These are phyloP conservation scores for Hemaris fuciformis DNA, from an alignment of 2,888 invertebrate species.

Conservation along the genomic window DNA sequence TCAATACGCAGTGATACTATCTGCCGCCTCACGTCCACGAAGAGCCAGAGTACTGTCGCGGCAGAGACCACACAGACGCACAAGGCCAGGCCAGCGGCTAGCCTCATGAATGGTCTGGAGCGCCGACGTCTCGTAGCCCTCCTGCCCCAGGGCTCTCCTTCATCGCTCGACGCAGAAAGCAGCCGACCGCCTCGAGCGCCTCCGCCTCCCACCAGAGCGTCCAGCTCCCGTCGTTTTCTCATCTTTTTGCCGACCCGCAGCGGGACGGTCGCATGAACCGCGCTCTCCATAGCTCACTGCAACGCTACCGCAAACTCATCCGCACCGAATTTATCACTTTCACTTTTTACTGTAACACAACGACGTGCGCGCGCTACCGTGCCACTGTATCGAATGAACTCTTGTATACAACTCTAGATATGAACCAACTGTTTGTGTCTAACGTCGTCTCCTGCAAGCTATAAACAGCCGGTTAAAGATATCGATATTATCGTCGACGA, in stretches of 20 bases:
- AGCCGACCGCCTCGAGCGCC: conserved; percentile 78
- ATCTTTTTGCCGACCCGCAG: conserved; percentile 87
- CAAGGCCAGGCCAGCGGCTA: conserved; percentile 82
- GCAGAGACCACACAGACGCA: conserved; percentile 84
- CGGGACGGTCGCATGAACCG: conserved; percentile 84
- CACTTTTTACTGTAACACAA: conserved; percentile 30
- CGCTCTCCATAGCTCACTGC: conserved; percentile 67
- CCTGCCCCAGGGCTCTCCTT: conserved; percentile 79
- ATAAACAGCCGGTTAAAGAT: conserved; percentile 9
- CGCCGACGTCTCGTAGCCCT: conserved; percentile 59
- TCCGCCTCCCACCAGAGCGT: conserved; percentile 84
- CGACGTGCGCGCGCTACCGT: conserved; percentile 23
- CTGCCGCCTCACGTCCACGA: conserved; percentile 85
- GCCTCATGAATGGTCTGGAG: conserved; percentile 78
- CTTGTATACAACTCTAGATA: conserved; percentile 1
- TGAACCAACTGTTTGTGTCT: conserved; percentile 1
- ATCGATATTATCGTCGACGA: neutral
- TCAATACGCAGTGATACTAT: conserved; percentile 83
- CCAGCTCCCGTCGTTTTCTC: conserved; percentile 88
- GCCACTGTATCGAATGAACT: conserved; percentile 53
- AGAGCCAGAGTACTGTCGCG: conserved; percentile 85
- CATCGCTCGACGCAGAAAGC: conserved; percentile 82
- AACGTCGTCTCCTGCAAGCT: neutral
- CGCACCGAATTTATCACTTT: conserved; percentile 50
- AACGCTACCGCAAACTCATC: conserved; percentile 69